A percentile compares a stretch with the other conserved stretches of the same genome.
These are phyloP conservation scores for Notechis scutatus DNA, from an alignment of 2,113 vertebrate genomes.

Conservation along the genomic window DNA sequence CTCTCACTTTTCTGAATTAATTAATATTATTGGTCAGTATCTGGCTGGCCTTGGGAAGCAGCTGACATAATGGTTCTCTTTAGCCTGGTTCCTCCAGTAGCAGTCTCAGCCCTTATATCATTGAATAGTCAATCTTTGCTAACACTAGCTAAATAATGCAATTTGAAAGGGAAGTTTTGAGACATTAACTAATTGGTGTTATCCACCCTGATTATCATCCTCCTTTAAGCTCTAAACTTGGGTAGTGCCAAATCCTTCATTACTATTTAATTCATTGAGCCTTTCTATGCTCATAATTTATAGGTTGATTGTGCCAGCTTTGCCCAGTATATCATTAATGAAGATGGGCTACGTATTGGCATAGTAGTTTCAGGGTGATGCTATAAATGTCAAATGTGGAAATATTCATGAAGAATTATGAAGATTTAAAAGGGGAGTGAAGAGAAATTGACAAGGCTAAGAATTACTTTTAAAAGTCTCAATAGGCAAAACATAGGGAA, in stretches of 20 bases:
- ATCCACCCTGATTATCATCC: not conserved
- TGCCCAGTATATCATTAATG: not conserved
- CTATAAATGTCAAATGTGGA: not conserved
- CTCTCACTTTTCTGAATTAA: not conserved
- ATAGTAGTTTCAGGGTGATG: not conserved
- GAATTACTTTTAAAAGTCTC: not conserved
- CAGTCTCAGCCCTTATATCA: not conserved
- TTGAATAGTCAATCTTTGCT: not conserved
- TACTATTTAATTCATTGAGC: not conserved
- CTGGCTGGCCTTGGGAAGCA: not conserved
- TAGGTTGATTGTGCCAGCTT: not conserved
- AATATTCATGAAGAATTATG: not conserved
- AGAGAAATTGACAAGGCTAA: not conserved
- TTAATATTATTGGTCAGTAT: not conserved
- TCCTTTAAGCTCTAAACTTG: not conserved
- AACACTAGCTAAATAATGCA: not conserved
- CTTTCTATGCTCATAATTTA: not conserved
- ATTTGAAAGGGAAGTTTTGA: not conserved
- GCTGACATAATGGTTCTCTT: not conserved
- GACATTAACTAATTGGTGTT: not conserved
- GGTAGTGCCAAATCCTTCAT: not conserved
- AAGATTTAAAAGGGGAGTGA: not conserved
- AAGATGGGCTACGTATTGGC: not conserved
- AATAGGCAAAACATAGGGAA: not conserved
- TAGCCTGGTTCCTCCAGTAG: not conserved